A percentile compares a stretch with the other conserved stretches of the same genome.
Evolutionary conservation across 1,140 invertebrate genomes (phyloP).

Genomic region (Fopius arisanus): DNA sequence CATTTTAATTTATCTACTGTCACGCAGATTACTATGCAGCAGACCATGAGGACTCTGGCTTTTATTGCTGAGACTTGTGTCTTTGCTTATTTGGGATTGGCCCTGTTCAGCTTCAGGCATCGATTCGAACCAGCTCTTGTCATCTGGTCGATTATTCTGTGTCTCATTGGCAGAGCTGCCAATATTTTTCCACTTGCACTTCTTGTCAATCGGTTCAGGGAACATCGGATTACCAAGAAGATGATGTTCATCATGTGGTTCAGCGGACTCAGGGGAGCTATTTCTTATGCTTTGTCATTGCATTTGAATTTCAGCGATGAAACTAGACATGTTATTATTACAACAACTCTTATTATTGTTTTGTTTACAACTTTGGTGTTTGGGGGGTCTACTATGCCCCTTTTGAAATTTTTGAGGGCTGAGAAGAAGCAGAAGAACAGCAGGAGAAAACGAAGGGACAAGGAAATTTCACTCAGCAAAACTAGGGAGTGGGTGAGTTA

Average conservation of each 20-base stretch:
- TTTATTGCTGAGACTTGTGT: conserved; percentile 99
- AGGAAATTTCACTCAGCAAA: conserved; percentile 93
- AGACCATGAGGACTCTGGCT: conserved; percentile 96
- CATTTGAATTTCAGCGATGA: conserved; percentile 95
- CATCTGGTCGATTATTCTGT: conserved; percentile 93
- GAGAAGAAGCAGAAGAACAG: conserved; percentile 71
- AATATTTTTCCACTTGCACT: conserved; percentile 97
- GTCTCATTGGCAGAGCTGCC: conserved; percentile 90
- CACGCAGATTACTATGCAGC: conserved; percentile 99
- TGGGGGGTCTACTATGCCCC: conserved; percentile 95
- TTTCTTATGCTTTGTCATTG: conserved; percentile 96
- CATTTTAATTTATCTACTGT: conserved; percentile 98
- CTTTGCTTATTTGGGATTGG: conserved; percentile 98
- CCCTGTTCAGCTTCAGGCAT: conserved; percentile 95
- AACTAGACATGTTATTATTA: conserved; percentile 94
- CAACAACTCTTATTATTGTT: conserved; percentile 96
- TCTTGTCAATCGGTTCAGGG: conserved; percentile 93
- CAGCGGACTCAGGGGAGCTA: conserved; percentile 93
- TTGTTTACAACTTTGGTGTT: conserved; percentile 94
- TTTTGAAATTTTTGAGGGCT: conserved; percentile 84
- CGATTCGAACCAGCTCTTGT: conserved; percentile 83
- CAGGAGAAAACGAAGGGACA: conserved; percentile 74
- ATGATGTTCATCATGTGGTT: conserved; percentile 99
- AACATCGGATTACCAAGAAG: conserved; percentile 96
- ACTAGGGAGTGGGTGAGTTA: conserved; percentile 89